A percentile compares a stretch with the other conserved stretches of the same genome.
phyloP scores from a whole-genome alignment of 2,113 vertebrate genomes.

The Ceyx cyanopectus region DNA sequence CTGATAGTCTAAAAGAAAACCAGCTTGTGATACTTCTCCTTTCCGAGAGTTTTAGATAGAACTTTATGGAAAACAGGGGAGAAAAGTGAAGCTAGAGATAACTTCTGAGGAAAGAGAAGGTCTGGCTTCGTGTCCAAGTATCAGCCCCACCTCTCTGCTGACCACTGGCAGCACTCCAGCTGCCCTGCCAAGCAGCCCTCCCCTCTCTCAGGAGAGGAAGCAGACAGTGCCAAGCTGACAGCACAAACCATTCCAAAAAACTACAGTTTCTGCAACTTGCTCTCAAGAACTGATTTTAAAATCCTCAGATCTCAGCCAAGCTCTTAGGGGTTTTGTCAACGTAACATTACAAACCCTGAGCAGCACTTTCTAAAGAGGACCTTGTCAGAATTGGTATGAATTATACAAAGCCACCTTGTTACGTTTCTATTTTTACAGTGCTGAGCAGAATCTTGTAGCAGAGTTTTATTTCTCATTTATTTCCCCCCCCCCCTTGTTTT shows the following conservation, averaged over 20 bases:
- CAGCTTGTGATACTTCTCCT: not conserved
- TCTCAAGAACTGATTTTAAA: not conserved
- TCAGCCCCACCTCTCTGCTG: not conserved
- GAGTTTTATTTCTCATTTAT: not conserved
- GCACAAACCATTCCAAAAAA: not conserved
- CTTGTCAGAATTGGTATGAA: not conserved
- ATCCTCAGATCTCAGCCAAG: not conserved
- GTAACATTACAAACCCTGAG: not conserved
- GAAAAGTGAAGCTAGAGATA: not conserved
- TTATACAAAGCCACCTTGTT: not conserved
- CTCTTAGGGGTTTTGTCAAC: not conserved
- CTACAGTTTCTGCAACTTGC: not conserved
- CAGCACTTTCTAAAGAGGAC: not conserved
- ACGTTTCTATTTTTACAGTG: not conserved
- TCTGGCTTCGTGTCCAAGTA: not conserved
- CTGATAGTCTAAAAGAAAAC: not conserved
- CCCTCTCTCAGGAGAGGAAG: not conserved
- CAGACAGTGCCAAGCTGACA: not conserved
- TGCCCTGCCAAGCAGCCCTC: not conserved
- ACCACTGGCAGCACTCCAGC: not conserved
- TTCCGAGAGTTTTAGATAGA: not conserved
- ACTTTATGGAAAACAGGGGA: not conserved
- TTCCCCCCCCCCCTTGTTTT: not conserved
- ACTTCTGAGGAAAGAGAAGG: not conserved
- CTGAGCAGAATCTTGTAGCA: not conserved